Base-by-base conservation (phyloP, 2,888 invertebrate genomes). In the Gortyna flavago region DNA sequence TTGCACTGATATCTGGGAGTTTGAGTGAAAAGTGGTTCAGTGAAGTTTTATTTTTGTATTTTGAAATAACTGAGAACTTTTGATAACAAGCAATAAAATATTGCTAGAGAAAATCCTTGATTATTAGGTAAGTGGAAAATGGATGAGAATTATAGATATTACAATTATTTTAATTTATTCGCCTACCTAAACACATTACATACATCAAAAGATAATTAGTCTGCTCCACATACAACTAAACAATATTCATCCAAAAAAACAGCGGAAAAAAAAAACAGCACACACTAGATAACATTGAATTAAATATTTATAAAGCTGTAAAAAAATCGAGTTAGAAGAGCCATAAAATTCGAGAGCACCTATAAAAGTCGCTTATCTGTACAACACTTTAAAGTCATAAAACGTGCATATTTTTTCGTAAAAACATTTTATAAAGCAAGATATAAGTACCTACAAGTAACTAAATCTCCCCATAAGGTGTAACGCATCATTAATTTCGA, bases 111-210 rank as follows among this genome's bases (percentile, higher is more conserved):
- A 76, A 84, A 84, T 81, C 62, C 75, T 84, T 88, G 78, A 82
- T 85, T 85, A 61, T 72, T 85, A 89, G 91, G 91, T 90, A 89
- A 89, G 91, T 89, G 83, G 48, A 65, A 75, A 87, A 83, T 70
- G 54, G 59, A 83, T 83, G 9, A 67, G n/a, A 71, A 41, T 76
- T 61, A 64, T 35, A 61, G 3, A 32, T 57, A 13, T 32, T 57
- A 7, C 13, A 21, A 57, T 59, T 11, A 54, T 67, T 75, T 66
- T 38, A 38, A 66, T 38, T 41, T n/a, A 41, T 18, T 72, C 13
- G 29, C 29, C 29, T 44, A 29, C 51, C 2, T n/a, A 38, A 13
- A 51, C 48, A 51, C 67, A 1, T 35, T 16, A 48, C 9, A n/a
- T 44, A 44, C 32, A 18, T 38, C 7, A 48, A 69, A 48, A 48